These are phyloP conservation scores for Myrmecobius fasciatus DNA, from an alignment of 2,113 vertebrate genomes.

Conservation along the genomic window DNA sequence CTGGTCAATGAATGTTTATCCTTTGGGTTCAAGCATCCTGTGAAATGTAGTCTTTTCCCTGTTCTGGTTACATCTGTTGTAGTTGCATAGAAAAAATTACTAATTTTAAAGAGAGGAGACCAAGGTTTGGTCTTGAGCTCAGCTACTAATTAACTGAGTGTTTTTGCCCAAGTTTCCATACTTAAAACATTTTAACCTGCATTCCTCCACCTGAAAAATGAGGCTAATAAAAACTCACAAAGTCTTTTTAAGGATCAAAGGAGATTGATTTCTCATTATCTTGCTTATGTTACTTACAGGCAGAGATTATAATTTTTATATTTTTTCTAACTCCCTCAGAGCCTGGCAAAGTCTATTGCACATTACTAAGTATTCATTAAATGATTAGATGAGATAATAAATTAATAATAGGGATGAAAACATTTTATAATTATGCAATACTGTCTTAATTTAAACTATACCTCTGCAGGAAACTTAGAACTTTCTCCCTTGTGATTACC, in stretches of 20 bases:
- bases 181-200: neutral
- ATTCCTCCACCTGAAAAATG: neutral
- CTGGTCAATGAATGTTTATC: neutral
- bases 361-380: neutral
- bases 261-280: neutral
- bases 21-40: neutral
- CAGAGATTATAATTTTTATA: neutral
- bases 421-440: neutral
- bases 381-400: neutral
- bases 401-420: neutral
- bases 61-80: neutral
- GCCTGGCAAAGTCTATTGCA: neutral
- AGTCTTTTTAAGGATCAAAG: neutral
- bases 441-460: neutral
- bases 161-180: neutral
- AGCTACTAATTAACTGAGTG: neutral
- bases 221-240: neutral
- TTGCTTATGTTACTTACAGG: neutral
- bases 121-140: neutral
- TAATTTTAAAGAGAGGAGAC: neutral
- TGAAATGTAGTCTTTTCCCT: neutral
- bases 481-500: neutral
- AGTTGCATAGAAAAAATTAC: neutral
- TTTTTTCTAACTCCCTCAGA: neutral
- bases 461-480: neutral